phyloP scores from a whole-genome alignment of 2,113 vertebrate species.

The Macaca mulatta region DNA sequence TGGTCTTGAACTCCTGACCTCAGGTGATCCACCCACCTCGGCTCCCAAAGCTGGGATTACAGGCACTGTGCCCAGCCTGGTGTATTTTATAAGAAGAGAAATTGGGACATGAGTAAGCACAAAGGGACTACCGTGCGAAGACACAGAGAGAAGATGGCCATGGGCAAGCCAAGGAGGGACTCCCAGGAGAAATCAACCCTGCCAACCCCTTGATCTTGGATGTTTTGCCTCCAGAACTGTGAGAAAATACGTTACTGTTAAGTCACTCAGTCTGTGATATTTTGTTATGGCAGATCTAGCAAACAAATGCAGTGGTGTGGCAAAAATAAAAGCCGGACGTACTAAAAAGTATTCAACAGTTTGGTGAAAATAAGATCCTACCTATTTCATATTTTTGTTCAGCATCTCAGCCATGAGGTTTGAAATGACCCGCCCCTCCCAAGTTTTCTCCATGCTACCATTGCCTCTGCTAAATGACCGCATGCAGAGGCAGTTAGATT shows the following conservation, averaged over 20 bases:
- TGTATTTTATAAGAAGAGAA: not conserved
- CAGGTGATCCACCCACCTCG: no score
- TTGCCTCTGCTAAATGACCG: not conserved
- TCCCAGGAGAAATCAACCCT: not conserved
- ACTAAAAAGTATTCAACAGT: not conserved
- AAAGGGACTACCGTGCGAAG: fast-evolving
- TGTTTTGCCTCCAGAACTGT: not conserved
- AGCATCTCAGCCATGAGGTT: not conserved
- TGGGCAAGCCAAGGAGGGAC: not conserved
- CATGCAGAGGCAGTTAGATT: not conserved
- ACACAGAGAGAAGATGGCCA: not conserved
- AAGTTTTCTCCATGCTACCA: not conserved
- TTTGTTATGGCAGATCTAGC: not conserved
- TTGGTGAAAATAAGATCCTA: not conserved
- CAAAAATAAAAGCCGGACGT: not conserved
- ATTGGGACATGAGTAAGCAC: not conserved
- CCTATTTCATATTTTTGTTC: not conserved
- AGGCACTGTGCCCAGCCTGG: no score
- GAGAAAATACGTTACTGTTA: not conserved
- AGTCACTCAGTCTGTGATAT: not conserved
- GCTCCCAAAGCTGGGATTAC: no score
- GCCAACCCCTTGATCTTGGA: not conserved
- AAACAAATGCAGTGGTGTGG: not conserved
- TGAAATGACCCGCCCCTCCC: not conserved
- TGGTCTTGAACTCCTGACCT: no score